Conservation (phyloP, 2,797 vertebrate species). For the Enteromius thamalakanensis region DNA sequence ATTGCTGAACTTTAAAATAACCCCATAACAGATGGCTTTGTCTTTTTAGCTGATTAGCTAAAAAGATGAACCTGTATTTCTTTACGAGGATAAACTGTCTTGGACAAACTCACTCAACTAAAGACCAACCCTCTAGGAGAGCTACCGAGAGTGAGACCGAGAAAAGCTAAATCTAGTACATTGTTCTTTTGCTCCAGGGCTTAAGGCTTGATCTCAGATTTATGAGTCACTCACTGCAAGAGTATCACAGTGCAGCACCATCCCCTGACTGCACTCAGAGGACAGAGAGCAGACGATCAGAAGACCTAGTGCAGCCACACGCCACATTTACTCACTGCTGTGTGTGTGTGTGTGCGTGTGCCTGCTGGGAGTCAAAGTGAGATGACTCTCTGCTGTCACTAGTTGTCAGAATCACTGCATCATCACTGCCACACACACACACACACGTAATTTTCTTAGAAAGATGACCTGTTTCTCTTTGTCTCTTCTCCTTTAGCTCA, state of each 20-base stretch:
- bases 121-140: slow-evolving; percentile 64
- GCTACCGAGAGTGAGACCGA: slow-evolving; percentile 17
- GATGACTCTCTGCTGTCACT: slow-evolving; percentile 81
- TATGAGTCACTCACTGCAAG: slow-evolving; percentile 32
- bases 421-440: slow-evolving; percentile 37
- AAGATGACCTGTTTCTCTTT: slow-evolving; percentile 13
- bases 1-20: slow-evolving; percentile 71
- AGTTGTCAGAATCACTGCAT: slow-evolving; percentile 71
- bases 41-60: slow-evolving; percentile 70
- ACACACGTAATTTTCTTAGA: background rate
- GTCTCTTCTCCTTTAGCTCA: slow-evolving; percentile 22
- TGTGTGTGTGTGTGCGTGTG: slow-evolving; percentile 68
- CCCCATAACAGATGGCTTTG: slow-evolving; percentile 70
- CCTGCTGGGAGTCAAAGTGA: slow-evolving; percentile 66
- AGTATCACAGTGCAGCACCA: slow-evolving; percentile 33
- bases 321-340: slow-evolving; percentile 63
- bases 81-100: slow-evolving; percentile 55
- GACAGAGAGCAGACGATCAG: slow-evolving; percentile 17
- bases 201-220: slow-evolving; percentile 38
- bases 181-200: slow-evolving; percentile 27
- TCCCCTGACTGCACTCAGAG: slow-evolving; percentile 51
- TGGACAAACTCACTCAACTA: slow-evolving; percentile 53
- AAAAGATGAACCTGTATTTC: slow-evolving; percentile 70
- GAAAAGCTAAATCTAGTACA: slow-evolving; percentile 10
- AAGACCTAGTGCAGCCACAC: slow-evolving; percentile 14